A percentile compares a stretch with the other conserved stretches of the same genome.
phyloP scores from a whole-genome alignment of 2,797 vertebrate genomes.

The Acipenser transmontanus region DNA sequence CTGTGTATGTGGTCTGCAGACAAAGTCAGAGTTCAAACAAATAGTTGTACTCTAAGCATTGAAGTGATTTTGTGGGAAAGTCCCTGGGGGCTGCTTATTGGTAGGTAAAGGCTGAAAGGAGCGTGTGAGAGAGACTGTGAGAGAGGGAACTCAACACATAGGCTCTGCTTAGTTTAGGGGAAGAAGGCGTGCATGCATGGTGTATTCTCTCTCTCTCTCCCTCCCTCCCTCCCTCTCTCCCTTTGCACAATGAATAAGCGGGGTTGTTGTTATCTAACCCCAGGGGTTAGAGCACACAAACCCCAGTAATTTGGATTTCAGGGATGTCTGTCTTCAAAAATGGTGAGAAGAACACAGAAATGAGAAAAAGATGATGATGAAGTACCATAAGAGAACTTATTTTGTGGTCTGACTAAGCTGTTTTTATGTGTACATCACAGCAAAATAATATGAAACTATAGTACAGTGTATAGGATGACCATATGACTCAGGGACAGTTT shows the following conservation, averaged over 20 bases:
- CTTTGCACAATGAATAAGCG: not conserved
- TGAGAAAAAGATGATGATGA: no score
- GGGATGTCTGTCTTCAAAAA: no score
- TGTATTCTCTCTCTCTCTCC: not conserved
- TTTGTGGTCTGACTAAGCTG: no score
- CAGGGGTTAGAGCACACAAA: no score
- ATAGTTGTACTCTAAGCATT: slow-evolving; percentile 28
- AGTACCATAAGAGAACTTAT: no score
- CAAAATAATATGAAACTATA: no score
- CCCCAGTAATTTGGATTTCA: no score
- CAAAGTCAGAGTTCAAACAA: slow-evolving; percentile 33
- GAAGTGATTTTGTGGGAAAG: slow-evolving; percentile 24
- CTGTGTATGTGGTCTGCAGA: slow-evolving; percentile 25
- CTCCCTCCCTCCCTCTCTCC: not conserved
- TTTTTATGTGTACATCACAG: no score
- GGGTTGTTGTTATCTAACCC: no score
- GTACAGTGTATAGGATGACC: no score
- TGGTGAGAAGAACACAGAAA: no score
- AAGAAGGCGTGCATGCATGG: not conserved
- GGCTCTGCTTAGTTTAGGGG: not conserved
- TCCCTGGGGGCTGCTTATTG: slow-evolving; percentile 17
- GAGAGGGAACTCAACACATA: not conserved
- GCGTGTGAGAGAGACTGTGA: slow-evolving; percentile 2
- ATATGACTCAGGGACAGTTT: no score
- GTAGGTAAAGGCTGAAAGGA: slow-evolving; percentile 18